Evolutionary conservation across 2,797 vertebrate genomes (phyloP).

Genomic region (Micromesistius poutassou): DNA sequence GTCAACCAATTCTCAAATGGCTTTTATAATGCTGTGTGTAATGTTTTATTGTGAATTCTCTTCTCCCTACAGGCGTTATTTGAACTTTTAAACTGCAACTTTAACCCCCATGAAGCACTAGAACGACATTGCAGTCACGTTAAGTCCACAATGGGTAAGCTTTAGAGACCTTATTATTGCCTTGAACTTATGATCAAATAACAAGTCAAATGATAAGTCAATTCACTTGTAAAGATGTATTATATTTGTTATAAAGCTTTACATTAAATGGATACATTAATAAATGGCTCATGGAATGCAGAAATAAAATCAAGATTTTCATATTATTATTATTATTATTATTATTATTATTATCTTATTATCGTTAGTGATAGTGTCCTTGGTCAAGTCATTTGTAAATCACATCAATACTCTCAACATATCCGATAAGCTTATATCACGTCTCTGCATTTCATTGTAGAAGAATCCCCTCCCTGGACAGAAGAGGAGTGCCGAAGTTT

Average conservation of each 20-base stretch:
- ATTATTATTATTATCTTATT: too few species aligned
- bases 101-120: conserved; percentile 86
- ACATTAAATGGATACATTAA: not conserved
- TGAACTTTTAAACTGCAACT: conserved; percentile 91
- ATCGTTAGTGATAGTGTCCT: not conserved
- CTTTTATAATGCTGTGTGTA: not conserved
- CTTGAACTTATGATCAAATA: not conserved
- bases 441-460: conserved; percentile 49
- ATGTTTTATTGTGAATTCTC: not conserved
- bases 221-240: not conserved
- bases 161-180: not conserved
- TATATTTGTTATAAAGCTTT: too few species aligned
- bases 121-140: conserved; percentile 83
- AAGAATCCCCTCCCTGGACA: conserved; percentile 90
- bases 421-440: not conserved
- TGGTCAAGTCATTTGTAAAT: not conserved
- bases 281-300: not conserved
- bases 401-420: not conserved
- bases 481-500: conserved; percentile 98
- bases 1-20: not conserved
- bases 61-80: conserved; percentile 79
- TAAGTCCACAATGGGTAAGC: conserved; percentile 83
- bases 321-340: too few species aligned
- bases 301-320: too few species aligned
- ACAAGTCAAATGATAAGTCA: not conserved